Conservation (phyloP, 2,888 invertebrate species). For the Artemia sinica region DNA sequence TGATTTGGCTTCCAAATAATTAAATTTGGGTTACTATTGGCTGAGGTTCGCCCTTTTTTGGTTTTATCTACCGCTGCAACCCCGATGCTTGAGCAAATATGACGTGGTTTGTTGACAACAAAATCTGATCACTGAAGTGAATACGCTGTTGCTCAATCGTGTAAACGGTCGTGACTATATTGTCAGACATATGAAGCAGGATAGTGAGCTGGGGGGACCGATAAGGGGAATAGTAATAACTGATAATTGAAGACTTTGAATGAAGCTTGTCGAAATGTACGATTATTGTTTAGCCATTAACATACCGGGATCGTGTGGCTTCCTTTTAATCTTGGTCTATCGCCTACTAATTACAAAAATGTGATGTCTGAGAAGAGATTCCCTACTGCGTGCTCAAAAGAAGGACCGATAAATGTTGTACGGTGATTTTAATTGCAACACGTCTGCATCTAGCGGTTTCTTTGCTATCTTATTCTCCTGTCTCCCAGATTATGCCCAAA, state of each 20-base stretch:
- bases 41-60: no score
- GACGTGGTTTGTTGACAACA: no score
- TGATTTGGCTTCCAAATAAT: no score
- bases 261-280: constrained; percentile 1
- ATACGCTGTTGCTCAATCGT: neutral
- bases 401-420: neutral
- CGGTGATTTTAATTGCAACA: neutral
- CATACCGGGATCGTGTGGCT: neutral
- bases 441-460: neutral
- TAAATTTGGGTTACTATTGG: no score
- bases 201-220: neutral
- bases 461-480: neutral
- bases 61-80: no score
- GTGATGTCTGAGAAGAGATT: neutral
- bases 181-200: neutral
- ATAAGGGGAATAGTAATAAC: neutral
- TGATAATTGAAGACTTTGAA: neutral
- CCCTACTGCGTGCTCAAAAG: neutral
- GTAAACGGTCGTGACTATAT: neutral
- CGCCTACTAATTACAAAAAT: neutral
- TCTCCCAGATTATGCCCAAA: neutral
- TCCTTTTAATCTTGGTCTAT: neutral
- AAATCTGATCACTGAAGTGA: neutral
- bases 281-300: neutral
- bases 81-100: no score